These are phyloP conservation scores for Phalanger gymnotis DNA, from an alignment of 2,797 vertebrate genomes.

Conservation along the genomic window DNA sequence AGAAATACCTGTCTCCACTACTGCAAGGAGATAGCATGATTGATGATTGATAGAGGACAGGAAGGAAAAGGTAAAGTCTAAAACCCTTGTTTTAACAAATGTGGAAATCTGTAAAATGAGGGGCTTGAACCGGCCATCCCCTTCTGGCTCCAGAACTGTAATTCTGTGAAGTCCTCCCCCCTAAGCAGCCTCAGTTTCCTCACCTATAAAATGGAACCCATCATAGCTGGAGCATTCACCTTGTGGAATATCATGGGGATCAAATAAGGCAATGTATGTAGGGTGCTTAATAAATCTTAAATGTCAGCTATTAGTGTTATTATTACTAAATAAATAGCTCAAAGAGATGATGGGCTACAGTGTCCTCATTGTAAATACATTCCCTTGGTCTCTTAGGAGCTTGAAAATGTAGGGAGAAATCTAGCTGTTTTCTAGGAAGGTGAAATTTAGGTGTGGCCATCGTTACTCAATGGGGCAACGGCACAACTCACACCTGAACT, in stretches of 20 bases:
- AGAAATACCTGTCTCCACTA: not conserved
- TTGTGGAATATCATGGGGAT: not conserved
- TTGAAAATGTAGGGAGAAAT: not conserved
- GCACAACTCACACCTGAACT: not conserved
- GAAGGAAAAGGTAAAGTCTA: not conserved
- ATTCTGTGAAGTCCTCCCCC: not conserved
- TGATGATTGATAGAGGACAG: not conserved
- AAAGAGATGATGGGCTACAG: not conserved
- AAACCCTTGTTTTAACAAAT: not conserved
- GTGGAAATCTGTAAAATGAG: not conserved
- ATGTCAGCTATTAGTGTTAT: not conserved
- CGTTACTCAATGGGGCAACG: not conserved
- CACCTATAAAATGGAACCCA: not conserved
- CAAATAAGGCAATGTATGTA: not conserved
- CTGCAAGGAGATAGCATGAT: not conserved
- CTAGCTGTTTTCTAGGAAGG: not conserved
- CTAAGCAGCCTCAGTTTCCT: not conserved
- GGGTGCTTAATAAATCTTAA: not conserved
- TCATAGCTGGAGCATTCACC: not conserved
- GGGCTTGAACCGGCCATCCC: not conserved
- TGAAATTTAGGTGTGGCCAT: not conserved
- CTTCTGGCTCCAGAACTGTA: not conserved
- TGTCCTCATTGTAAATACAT: not conserved
- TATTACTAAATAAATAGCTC: not conserved
- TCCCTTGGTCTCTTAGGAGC: not conserved